phyloP scores from a whole-genome alignment of 2,797 vertebrate genomes.

The Danio tinwini region DNA sequence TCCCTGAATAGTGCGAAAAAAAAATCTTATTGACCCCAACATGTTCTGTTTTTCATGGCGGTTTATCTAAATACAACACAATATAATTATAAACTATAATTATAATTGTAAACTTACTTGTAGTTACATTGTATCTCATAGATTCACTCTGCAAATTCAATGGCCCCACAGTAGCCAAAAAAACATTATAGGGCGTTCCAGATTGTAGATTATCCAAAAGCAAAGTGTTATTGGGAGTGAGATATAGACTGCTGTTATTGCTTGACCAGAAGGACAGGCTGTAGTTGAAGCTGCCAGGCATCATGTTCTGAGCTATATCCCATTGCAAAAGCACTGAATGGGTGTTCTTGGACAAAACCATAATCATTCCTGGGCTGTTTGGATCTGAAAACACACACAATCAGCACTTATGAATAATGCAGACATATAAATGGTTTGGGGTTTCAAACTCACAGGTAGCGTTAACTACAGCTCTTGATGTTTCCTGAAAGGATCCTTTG shows the following conservation, averaged over 20 bases:
- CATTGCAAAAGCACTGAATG: slow-evolving; percentile 64
- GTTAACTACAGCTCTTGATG: slow-evolving; percentile 59
- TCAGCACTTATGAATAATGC: neutral
- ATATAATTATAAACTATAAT: too few relatives aligned
- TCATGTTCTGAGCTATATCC: slow-evolving; percentile 66
- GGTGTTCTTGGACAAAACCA: slow-evolving; percentile 52
- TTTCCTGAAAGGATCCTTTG: slow-evolving; percentile 63
- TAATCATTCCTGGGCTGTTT: slow-evolving; percentile 70
- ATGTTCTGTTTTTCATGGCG: neutral
- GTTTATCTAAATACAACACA: neutral
- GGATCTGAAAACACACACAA: slow-evolving; percentile 66
- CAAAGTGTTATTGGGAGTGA: slow-evolving; percentile 14
- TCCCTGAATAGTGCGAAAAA: neutral
- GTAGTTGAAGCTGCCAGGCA: slow-evolving; percentile 58
- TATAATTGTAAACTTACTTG: slow-evolving; percentile 69
- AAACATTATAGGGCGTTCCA: slow-evolving; percentile 73
- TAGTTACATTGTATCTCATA: slow-evolving; percentile 60
- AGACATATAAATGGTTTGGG: neutral
- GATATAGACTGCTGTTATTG: accelerated
- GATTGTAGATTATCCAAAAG: slow-evolving; percentile 61
- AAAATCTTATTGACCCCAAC: neutral
- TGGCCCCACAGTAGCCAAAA: slow-evolving; percentile 65
- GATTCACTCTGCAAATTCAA: slow-evolving; percentile 61
- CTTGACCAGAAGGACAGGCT: slow-evolving; percentile 9
- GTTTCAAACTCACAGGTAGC: slow-evolving; percentile 76